phyloP scores from a whole-genome alignment of 1,140 invertebrate species.

The Theocolax elegans region DNA sequence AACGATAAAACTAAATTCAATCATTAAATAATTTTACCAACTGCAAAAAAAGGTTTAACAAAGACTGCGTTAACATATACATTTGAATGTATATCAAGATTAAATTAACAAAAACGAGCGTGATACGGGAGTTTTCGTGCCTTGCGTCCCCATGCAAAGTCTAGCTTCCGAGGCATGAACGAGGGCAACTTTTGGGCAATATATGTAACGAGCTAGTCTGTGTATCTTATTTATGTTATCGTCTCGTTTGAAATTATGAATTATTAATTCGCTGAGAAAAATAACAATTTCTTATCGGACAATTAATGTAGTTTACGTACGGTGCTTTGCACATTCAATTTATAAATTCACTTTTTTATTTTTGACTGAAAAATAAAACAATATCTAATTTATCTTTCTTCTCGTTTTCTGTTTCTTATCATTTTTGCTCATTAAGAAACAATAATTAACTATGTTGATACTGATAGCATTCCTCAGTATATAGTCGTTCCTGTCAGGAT shows the following conservation, averaged over 20 bases:
- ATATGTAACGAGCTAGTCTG: too few relatives aligned
- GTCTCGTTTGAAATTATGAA: conserved; percentile 17
- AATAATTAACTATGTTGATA: conserved; percentile 42
- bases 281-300: not conserved
- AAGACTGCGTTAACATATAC: too few relatives aligned
- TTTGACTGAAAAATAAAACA: conserved; percentile 15
- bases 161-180: too few relatives aligned
- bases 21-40: too few relatives aligned
- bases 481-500: conserved; percentile 42
- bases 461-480: conserved; percentile 32
- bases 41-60: too few relatives aligned
- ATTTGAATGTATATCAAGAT: too few relatives aligned
- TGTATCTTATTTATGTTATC: too few relatives aligned
- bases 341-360: conserved; percentile 14
- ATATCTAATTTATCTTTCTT: conserved; percentile 28
- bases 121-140: too few relatives aligned
- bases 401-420: not conserved
- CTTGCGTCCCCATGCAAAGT: too few relatives aligned
- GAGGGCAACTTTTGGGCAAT: too few relatives aligned
- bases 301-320: not conserved
- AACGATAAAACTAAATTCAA: too few relatives aligned
- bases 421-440: conserved; percentile 41
- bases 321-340: not conserved
- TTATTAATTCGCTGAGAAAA: conserved; percentile 5
- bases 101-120: too few relatives aligned